Base-by-base conservation (phyloP, 2,888 invertebrate genomes). In the Hypomecis punctinalis region DNA sequence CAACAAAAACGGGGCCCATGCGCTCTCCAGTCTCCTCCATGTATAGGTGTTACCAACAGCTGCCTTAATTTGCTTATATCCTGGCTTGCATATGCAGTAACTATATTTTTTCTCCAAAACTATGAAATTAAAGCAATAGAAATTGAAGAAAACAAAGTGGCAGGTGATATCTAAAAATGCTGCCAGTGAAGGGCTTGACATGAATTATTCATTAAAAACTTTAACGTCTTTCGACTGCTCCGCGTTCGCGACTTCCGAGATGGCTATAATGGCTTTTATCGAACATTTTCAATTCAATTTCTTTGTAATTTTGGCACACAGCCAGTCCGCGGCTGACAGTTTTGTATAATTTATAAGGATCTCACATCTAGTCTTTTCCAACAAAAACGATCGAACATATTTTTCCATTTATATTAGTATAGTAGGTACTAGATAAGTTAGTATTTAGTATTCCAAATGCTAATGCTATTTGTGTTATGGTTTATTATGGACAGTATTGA, bases 131-230 rank as follows among this genome's bases (percentile, higher is more conserved):
- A 6, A 37, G 35, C 1, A 48, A 46, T 2, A 5, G 9, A 5
- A 33, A 9, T 47, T 33, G 23, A 33, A 33, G 0, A 23, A 46
- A 46, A 46, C 23, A 8, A 35, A 23, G 23, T 46, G n/a, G 0
- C n/a, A 35, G 35, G 6, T 48, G 48, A 35, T 35, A 35, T 6
- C 48, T 35, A 36, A 39, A 51, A 51, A 51, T 11, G 37, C 37
- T 5, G 49, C 36, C 49, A 39, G 11, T 35, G 23, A 42, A 51
- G 42, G 35, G 40, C 13, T 47, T 39, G 43, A 40, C 45, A 57
- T 66, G 57, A 66, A 66, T 66, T 53, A 66, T 66, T 66, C 57
- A 61, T 61, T 61, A 54, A 35, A 66, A 66, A 55, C 61, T 58
- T 61, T 47, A 43, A 39, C 36, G 54, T 53, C 42, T 55, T 53